Evolutionary conservation across 1,140 invertebrate genomes (phyloP), one percentile per base, ranked within the genome.

Genomic region (Lucilia sericata): DNA sequence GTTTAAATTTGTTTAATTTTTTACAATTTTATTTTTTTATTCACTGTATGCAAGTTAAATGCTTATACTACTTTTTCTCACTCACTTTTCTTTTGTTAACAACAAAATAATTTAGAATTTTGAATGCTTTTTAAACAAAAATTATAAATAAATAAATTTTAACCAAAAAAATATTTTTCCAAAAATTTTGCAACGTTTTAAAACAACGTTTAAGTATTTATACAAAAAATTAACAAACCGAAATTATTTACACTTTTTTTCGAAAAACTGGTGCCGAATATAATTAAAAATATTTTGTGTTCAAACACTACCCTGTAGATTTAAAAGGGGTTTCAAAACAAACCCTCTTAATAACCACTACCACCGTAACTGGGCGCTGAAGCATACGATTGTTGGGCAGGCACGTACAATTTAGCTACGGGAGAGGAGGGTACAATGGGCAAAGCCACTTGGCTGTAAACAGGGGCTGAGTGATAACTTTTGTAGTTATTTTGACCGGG

Each of bases 401-500:
- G 78, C 0, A 81, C 76, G 25, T 84, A 84, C 60, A 84, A 84
- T 74, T 84, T 84, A 30, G 83, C 83, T 21, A 84, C 76, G 5
- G 83, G 78, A 65, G 55, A 76, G 25, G 55, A 30, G 14, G 76
- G 75, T 21, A 70, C 78, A 49, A 84, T 34, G 42, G 83, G 83
- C 30, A 84, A 81, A 49, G 83, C 70, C 0, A 84, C 78, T 49
- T 78, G 42, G 21, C 78, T 84, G 36, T 84, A 84, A 60, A 12
- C 19, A 34, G 80, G 25, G 8, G 76, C 75, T 49, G 83, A 74
- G 21, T 84, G 30, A 42, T 81, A 84, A 12, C n/a, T 47, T 84
- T 51, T 70, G 42, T 84, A 84, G 42, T 60, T 81, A 13, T 65
- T 21, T 70, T 84, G 78, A 17, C 83, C 83, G 5, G 83, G 36